These are phyloP conservation scores for Trachelipus rathkii DNA, from an alignment of 1,140 invertebrate genomes.

Conservation along the genomic window DNA sequence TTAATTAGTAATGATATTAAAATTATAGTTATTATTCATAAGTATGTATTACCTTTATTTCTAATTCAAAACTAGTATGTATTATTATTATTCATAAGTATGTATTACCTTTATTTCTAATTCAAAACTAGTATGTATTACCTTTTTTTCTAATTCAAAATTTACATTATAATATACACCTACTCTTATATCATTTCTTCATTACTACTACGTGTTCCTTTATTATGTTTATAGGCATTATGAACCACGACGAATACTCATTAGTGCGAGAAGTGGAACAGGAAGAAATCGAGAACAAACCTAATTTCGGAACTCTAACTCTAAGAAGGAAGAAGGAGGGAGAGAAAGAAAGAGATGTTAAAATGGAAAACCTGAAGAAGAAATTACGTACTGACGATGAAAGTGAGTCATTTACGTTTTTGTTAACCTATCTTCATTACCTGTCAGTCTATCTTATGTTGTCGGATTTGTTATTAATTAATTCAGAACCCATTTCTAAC, in stretches of 20 bases:
- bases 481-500: no score
- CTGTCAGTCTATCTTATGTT: background rate
- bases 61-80: no score
- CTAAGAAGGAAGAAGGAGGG: conserved; percentile 73
- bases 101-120: no score
- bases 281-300: conserved; percentile 72
- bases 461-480: background rate
- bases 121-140: no score
- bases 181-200: no score
- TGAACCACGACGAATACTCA: conserved; percentile 99
- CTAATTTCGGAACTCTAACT: conserved; percentile 81
- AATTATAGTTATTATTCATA: no score
- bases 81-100: no score
- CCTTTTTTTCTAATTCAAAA: no score
- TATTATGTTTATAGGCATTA: conserved; percentile 64
- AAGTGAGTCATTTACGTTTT: conserved; percentile 58
- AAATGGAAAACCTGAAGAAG: conserved; percentile 96
- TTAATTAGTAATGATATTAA: no score
- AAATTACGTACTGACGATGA: conserved; percentile 99
- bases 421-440: background rate
- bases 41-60: no score
- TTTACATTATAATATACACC: no score
- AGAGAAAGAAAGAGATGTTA: conserved; percentile 78
- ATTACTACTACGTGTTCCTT: no score
- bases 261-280: conserved; percentile 81